A percentile compares a stretch with the other conserved stretches of the same genome.
phyloP scores from a whole-genome alignment of 2,113 vertebrate species.

The Lycaon pictus region DNA sequence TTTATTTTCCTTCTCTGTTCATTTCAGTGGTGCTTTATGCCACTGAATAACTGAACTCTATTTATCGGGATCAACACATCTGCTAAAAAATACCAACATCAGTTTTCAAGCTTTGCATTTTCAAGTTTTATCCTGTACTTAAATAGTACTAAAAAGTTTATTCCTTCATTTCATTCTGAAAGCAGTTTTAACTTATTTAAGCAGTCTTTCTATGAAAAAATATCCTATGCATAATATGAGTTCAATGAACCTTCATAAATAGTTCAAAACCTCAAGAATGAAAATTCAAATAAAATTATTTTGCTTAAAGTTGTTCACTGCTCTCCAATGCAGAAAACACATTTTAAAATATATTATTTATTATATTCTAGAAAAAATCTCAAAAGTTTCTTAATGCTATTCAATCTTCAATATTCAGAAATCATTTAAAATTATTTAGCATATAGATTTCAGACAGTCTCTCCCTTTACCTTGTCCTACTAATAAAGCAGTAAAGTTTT shows the following conservation, averaged over 20 bases:
- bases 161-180: neutral
- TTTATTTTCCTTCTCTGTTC: conserved; percentile 47
- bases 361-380: neutral
- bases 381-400: neutral
- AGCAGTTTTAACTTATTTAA: neutral
- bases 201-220: neutral
- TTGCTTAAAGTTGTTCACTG: neutral
- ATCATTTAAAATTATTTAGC: neutral
- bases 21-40: conserved; percentile 60
- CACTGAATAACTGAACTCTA: conserved; percentile 70
- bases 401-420: neutral
- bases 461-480: neutral
- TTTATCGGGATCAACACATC: conserved; percentile 78
- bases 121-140: conserved; percentile 28
- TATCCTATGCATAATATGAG: neutral
- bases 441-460: neutral
- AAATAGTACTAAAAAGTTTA: neutral
- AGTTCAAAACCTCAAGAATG: neutral
- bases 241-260: neutral
- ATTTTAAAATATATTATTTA: neutral
- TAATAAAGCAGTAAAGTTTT: neutral
- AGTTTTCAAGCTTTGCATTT: conserved; percentile 64
- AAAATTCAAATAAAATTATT: conserved; percentile 23
- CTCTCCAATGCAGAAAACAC: neutral
- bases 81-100: conserved; percentile 62